These are phyloP conservation scores for Dendrophyllia cribrosa DNA, from an alignment of 64 coral and sea anemone species.

Conservation along the genomic window DNA sequence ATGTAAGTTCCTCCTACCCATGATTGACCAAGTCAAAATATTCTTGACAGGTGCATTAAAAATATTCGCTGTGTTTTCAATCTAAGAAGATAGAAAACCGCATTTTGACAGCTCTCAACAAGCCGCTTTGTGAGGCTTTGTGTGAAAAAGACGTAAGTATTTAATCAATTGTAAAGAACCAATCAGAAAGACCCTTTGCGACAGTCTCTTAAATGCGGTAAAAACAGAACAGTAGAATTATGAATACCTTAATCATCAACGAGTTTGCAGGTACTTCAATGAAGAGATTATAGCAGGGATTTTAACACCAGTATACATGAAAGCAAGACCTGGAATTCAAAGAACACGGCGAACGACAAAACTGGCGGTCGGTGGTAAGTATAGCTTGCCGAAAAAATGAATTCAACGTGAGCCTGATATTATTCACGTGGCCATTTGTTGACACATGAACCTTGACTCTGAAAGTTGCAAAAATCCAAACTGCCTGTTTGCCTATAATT, in stretches of 20 bases:
- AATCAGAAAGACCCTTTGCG: neutral
- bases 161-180: neutral
- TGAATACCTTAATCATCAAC: constrained; percentile 35
- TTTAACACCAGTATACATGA: too few relatives aligned
- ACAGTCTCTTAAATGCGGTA: neutral
- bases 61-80: neutral
- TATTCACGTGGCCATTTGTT: neutral
- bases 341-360: too few relatives aligned
- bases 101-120: neutral
- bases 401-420: too few relatives aligned
- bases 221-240: constrained; percentile 8
- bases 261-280: neutral
- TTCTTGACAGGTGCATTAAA: neutral
- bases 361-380: too few relatives aligned
- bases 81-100: neutral
- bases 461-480: neutral
- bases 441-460: neutral
- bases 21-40: neutral
- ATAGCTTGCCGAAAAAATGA: too few relatives aligned
- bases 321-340: too few relatives aligned
- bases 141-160: neutral
- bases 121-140: neutral
- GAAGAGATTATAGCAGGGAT: too few relatives aligned
- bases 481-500: too few relatives aligned
- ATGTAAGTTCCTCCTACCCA: neutral